A percentile compares a stretch with the other conserved stretches of the same genome.
These are phyloP conservation scores for Hydrophis major DNA, from an alignment of 2,797 vertebrate genomes.

Conservation along the genomic window DNA sequence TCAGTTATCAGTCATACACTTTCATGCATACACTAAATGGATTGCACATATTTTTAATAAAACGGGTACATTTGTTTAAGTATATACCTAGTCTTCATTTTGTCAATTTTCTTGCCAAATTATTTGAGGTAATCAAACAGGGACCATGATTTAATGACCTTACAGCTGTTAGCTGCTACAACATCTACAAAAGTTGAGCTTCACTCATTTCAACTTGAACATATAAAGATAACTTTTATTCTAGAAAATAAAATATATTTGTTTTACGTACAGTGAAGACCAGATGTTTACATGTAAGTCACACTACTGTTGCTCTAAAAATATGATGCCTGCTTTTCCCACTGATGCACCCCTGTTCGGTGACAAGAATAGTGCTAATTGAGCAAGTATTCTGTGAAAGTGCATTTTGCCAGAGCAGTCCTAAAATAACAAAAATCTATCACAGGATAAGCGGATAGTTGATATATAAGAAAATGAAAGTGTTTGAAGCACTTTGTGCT, in stretches of 20 bases:
- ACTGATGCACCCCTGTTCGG: neutral
- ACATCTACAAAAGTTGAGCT: neutral
- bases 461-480: neutral
- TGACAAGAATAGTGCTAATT: neutral
- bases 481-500: neutral
- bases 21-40: neutral
- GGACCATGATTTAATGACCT: too few species aligned
- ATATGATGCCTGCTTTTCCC: neutral
- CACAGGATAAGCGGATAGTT: neutral
- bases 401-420: neutral
- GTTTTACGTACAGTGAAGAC: neutral
- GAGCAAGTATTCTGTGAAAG: neutral
- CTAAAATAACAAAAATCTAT: slow-evolving; percentile 1
- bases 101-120: neutral
- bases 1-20: neutral
- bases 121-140: neutral
- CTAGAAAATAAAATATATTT: neutral
- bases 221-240: neutral
- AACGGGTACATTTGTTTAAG: neutral
- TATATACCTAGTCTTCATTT: neutral
- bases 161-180: neutral
- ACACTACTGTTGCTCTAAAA: neutral
- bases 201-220: neutral
- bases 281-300: neutral
- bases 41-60: neutral